These are phyloP conservation scores for Salmo trutta DNA, from an alignment of 2,797 vertebrate genomes.

Conservation along the genomic window DNA sequence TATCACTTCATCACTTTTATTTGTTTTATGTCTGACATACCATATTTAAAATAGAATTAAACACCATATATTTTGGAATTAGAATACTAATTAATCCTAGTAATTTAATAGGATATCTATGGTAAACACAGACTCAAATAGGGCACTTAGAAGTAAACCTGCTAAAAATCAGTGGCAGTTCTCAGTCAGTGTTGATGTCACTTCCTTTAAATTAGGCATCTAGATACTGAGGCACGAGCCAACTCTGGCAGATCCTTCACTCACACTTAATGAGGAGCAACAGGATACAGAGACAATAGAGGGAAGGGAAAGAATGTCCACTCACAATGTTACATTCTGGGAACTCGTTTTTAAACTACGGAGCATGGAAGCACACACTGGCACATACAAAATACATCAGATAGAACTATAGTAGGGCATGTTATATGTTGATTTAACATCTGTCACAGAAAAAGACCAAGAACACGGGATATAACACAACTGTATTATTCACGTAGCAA, in stretches of 20 bases:
- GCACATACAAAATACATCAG: background rate
- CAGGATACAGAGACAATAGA: conserved; percentile 12
- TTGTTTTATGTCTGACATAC: background rate
- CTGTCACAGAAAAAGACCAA: background rate
- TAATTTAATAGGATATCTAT: too few species aligned
- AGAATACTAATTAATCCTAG: too few species aligned
- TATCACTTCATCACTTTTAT: too few species aligned
- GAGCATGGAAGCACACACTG: background rate
- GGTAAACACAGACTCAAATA: background rate
- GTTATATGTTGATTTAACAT: background rate
- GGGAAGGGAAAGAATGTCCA: background rate
- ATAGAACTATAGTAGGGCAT: background rate
- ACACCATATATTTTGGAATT: background rate
- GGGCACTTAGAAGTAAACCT: background rate
- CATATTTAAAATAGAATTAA: background rate
- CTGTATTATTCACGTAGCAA: conserved; percentile 12
- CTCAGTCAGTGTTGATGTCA: background rate
- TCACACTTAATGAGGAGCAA: background rate
- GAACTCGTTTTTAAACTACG: background rate
- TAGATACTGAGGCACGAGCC: background rate
- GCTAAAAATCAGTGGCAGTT: background rate
- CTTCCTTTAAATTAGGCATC: background rate
- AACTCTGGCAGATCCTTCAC: background rate
- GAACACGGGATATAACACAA: background rate
- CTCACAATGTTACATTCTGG: background rate